Evolutionary conservation across 2,113 vertebrate species (phyloP).

Genomic region (Euleptes europaea): DNA sequence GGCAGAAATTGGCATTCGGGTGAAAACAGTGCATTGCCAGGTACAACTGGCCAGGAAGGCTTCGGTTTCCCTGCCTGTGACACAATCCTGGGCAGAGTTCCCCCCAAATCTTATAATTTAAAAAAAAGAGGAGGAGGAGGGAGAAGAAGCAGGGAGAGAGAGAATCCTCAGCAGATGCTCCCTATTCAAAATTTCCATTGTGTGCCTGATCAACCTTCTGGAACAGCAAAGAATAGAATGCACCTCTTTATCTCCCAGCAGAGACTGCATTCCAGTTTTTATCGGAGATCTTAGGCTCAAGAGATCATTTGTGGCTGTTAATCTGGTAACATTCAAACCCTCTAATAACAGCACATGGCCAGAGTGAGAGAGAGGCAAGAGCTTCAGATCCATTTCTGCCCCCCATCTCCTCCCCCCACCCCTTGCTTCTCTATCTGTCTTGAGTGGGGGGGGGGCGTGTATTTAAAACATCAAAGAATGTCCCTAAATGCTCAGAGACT

Average conservation of each 20-base stretch:
- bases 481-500: neutral
- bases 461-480: slow-evolving; percentile 12
- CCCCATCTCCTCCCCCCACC: neutral
- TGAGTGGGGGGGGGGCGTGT: slow-evolving; percentile 2
- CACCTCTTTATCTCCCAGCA: neutral
- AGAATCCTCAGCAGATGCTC: slow-evolving; percentile 29
- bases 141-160: neutral
- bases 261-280: neutral
- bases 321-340: slow-evolving; percentile 31
- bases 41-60: slow-evolving; percentile 23
- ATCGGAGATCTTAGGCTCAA: slow-evolving; percentile 14
- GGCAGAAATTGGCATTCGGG: slow-evolving; percentile 34
- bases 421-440: fast-evolving
- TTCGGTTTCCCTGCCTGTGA: neutral
- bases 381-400: neutral
- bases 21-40: slow-evolving; percentile 20
- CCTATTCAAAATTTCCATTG: neutral
- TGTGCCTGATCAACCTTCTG: slow-evolving; percentile 15
- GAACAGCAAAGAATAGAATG: slow-evolving; percentile 18
- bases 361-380: neutral
- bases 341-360: slow-evolving; percentile 7
- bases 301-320: slow-evolving; percentile 31
- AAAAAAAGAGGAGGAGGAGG: too few species aligned
- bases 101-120: neutral
- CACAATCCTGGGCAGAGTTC: neutral